A percentile compares a stretch with the other conserved stretches of the same genome.
phyloP scores from a whole-genome alignment of 2,888 invertebrate species.

The Agrypnus murinus region DNA sequence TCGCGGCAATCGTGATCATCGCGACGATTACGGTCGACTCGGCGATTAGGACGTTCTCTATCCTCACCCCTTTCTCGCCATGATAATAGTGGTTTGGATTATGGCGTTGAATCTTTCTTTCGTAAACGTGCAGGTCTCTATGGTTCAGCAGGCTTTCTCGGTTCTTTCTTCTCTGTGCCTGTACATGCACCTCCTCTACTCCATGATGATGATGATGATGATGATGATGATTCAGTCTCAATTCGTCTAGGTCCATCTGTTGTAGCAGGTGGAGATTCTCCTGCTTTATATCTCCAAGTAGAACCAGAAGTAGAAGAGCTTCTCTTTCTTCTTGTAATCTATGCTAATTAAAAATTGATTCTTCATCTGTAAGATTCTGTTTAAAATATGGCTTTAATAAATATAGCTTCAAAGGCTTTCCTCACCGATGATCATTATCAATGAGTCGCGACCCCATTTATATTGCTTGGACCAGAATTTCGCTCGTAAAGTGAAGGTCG shows the following conservation, averaged over 20 bases:
- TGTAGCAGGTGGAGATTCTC: constrained; percentile 39
- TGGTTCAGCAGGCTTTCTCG: constrained; percentile 59
- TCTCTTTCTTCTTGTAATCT: constrained; percentile 76
- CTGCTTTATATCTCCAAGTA: constrained; percentile 46
- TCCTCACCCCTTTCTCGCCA: constrained; percentile 48
- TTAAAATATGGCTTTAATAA: too few species aligned
- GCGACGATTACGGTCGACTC: constrained; percentile 51
- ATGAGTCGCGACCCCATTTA: too few species aligned
- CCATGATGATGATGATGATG: too few species aligned
- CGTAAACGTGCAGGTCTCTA: constrained; percentile 60
- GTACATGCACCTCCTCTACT: constrained; percentile 27
- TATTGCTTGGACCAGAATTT: too few species aligned
- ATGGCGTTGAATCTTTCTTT: constrained; percentile 40
- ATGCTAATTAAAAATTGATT: too few species aligned
- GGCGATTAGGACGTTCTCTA: constrained; percentile 43
- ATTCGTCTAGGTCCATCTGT: constrained; percentile 29
- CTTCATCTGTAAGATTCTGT: too few species aligned
- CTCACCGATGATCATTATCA: too few species aligned
- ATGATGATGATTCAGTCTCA: constrained; percentile 33
- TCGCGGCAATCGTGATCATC: constrained; percentile 50
- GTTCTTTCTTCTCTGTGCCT: too few species aligned
- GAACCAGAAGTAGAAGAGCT: constrained; percentile 32
- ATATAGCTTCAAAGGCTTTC: too few species aligned
- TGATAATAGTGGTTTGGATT: constrained; percentile 25
- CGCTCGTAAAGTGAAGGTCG: too few species aligned